Base-by-base conservation (phyloP, 2,888 invertebrate species). In the Poecilobothrus nobilitatus region DNA sequence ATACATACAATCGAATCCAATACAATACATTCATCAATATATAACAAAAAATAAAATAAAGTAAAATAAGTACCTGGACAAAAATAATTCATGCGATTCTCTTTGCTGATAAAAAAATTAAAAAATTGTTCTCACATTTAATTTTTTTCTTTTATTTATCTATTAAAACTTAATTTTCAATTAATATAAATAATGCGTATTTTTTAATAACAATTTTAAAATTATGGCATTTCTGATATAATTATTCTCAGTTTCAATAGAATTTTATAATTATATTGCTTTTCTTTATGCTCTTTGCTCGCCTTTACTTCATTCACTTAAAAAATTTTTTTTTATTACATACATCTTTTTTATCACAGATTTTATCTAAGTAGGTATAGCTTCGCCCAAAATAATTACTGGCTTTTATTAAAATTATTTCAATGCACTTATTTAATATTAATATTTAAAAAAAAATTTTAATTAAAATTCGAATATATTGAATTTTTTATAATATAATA, bases 51-150 rank as follows among this genome's bases (percentile, higher is more conserved):
- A 18, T 15, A 44, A 15, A 44, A 44, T 18, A 53, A 53, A 53
- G 15, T 18, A 53, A 18, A 18, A 53, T 18, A 53, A 53, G 53
- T 53, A 53, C 53, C 53, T 53, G 53, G 53, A 53, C 53, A 53
- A 53, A 53, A 53, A 53, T 53, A 53, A 53, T 53, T 53, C 53
- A 53, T 53, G 53, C 53, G 53, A 53, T 53, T 53, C 53, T 53
- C 53, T 53, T 53, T 53, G 18, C 53, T 53, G 53, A 53, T 53
- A 53, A 53, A 53, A 53, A 53, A 53, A 9, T 27, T 27, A 27
- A 27, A 2, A 53, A 53, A 53, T 18, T 53, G n/a, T 53, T 53
- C 41, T 41, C n/a, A 53, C 53, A 53, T 53, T 53, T 53, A 53
- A 53, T 53, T 53, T 53, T 41, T 41, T 41, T 41, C 15, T 41